phyloP scores from a whole-genome alignment of 2,797 vertebrate species.

The Furcifer pardalis region DNA sequence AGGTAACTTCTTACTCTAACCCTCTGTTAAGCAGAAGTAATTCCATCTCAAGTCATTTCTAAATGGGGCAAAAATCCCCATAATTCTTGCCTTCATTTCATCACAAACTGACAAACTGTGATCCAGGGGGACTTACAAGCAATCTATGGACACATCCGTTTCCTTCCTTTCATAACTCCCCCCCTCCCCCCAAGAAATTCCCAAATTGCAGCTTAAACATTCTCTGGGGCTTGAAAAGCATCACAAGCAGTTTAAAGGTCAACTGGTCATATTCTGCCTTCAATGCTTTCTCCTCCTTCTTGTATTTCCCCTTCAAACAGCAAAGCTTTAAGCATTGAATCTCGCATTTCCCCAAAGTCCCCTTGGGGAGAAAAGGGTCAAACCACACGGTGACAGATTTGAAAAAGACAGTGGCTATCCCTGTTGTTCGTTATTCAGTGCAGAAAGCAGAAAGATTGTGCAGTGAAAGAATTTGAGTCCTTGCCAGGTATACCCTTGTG shows the following conservation, averaged over 20 bases:
- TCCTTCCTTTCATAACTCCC: neutral
- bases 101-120: neutral
- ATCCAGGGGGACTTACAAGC: no score
- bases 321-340: conserved; percentile 8
- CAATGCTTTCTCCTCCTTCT: neutral
- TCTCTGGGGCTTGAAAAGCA: neutral
- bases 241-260: neutral
- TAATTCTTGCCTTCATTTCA: neutral
- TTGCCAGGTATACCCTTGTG: conserved; percentile 56
- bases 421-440: neutral
- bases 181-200: no score
- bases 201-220: neutral
- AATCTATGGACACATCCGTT: neutral
- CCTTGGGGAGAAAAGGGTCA: conserved; percentile 40
- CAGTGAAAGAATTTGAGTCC: conserved; percentile 60
- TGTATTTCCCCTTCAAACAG: neutral
- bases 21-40: neutral
- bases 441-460: conserved; percentile 50
- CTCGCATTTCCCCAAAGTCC: conserved; percentile 19
- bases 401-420: neutral
- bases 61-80: neutral
- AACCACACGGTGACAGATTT: conserved; percentile 27
- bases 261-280: neutral
- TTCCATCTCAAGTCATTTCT: neutral
- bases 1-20: neutral